These are phyloP conservation scores for Drosophila lutescens DNA, from an alignment of 2,888 invertebrate species.

Conservation along the genomic window DNA sequence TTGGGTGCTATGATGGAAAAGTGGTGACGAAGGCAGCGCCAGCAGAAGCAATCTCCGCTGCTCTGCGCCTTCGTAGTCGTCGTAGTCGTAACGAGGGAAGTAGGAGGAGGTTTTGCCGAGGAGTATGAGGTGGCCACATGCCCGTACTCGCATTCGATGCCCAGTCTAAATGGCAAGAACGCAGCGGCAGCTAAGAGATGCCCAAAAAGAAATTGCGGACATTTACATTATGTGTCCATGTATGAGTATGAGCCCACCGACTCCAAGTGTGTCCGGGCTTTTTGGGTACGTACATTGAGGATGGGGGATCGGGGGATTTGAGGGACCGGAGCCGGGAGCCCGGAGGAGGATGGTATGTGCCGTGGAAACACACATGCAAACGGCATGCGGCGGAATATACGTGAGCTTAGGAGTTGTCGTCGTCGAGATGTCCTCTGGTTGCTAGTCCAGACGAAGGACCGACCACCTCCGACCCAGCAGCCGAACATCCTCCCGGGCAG, in stretches of 20 bases:
- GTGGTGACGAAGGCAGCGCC: slow-evolving; percentile 66
- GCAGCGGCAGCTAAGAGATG: slow-evolving; percentile 80
- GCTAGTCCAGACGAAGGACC: slow-evolving; percentile 60
- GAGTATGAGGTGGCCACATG: neutral
- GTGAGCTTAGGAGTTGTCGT: slow-evolving; percentile 67
- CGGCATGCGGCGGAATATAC: slow-evolving; percentile 50
- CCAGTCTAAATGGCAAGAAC: slow-evolving; percentile 81
- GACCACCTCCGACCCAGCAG: slow-evolving; percentile 9
- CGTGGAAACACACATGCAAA: slow-evolving; percentile 40
- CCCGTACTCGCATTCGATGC: slow-evolving; percentile 59
- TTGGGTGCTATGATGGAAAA: slow-evolving; percentile 77
- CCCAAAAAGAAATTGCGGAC: slow-evolving; percentile 82
- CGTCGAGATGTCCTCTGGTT: slow-evolving; percentile 76
- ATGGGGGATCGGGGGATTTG: neutral
- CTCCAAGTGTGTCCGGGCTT: slow-evolving; percentile 25
- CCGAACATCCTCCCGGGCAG: slow-evolving; percentile 39
- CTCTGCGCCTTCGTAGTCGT: slow-evolving; percentile 60
- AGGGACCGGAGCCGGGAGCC: slow-evolving; percentile 4
- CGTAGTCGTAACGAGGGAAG: slow-evolving; percentile 9
- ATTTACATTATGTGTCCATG: slow-evolving; percentile 80
- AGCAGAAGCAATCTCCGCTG: slow-evolving; percentile 73
- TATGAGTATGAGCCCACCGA: slow-evolving; percentile 56
- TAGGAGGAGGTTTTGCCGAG: neutral
- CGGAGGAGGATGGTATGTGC: slow-evolving; percentile 50
- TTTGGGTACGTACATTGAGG: slow-evolving; percentile 1